Evolutionary conservation across 2,113 vertebrate genomes (phyloP), one percentile per base, ranked within the genome.

Genomic region (Zosterops japonicus): DNA sequence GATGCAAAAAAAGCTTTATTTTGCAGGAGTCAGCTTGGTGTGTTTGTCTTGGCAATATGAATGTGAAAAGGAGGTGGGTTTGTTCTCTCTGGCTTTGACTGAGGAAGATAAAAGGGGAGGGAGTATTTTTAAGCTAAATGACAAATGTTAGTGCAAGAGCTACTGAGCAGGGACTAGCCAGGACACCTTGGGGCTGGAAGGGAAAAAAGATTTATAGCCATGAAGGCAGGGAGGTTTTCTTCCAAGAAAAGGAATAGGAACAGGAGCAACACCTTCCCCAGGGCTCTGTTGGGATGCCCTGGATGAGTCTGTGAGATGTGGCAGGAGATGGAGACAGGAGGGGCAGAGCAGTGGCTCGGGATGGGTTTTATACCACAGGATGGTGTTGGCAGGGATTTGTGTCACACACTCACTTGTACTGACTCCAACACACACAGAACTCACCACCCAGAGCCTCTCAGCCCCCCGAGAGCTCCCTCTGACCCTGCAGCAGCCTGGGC

Each of bases 341-440:
- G n/a, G 41, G 14, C 53, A 80, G 68, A 33, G 19, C 70, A 25
- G 56, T 9, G 56, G 79, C 28, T 25, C 49, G 16, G 72, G 69
- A 5, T 17, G 33, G 50, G 31, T 0, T 68, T 17, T 27, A 19
- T 18, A 5, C 4, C 55, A 1, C 36, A 8, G 46, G n/a, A 12
- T 35, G 35, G 27, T 12, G 31, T 10, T 42, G 27, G 69, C 9
- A 53, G 25, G 27, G 63, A 15, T 1, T 3, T 1, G 33, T 36
- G 6, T 7, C 33, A 11, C 24, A 7, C 41, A 1, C 4, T 31
- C 13, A 1, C 8, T 1, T 6, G 2, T 0, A 1, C 4, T 2
- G 16, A 8, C 64, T 46, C 36, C 10, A 3, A 22, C 22, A 46
- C 35, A 2, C 12, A 5, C 22, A 42, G 44, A 13, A 6, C 3